Evolutionary conservation across 1,140 invertebrate genomes (phyloP), one percentile per base, ranked within the genome.

Genomic region (Eumeta japonica): DNA sequence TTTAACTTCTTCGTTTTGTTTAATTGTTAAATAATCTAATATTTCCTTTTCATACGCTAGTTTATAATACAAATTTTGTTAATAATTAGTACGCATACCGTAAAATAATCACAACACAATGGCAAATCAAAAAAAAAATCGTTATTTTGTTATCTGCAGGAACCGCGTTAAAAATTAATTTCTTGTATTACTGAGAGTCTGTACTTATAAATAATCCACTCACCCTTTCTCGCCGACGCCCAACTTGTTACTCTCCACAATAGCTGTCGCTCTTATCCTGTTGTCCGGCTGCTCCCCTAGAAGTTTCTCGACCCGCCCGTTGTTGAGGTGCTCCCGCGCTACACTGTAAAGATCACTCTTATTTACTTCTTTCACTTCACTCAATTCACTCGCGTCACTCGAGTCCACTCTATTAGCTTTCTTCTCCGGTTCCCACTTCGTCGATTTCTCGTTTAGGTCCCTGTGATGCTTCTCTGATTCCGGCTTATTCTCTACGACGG

Each of bases 241-340:
- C 38, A 82, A 52, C 48, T 80, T 79, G 54, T 79, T 78, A 46
- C 73, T 76, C 44, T 80, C 79, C 29, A 79, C 77, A 27, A 79
- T 62, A 16, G 76, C 72, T 10, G 78, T 77, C 14, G 79, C 78
- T 43, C 79, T 75, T 39, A 79, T 71, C 55, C 79, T 72, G 46
- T 78, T 79, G 46, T 80, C 79, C 31, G 80, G 79, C 48, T 79
- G 77, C 39, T 78, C 81, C 7, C 84, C 83, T 48, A 87, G 80
- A 58, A 88, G 71, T 37, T 87, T 79, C 63, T 88, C 86, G 34
- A 83, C 86, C 35, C 85, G 74, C 17, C 86, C 86, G 81, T 88
- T 88, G 30, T 50, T 72, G 40, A 76, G 37, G 17, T 71, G 58
- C 55, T 73, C 68, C 16, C 65, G 49, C 10, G 52, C 70, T 27